phyloP scores from a whole-genome alignment of 2,888 invertebrate species.

The Coenonympha arcania region DNA sequence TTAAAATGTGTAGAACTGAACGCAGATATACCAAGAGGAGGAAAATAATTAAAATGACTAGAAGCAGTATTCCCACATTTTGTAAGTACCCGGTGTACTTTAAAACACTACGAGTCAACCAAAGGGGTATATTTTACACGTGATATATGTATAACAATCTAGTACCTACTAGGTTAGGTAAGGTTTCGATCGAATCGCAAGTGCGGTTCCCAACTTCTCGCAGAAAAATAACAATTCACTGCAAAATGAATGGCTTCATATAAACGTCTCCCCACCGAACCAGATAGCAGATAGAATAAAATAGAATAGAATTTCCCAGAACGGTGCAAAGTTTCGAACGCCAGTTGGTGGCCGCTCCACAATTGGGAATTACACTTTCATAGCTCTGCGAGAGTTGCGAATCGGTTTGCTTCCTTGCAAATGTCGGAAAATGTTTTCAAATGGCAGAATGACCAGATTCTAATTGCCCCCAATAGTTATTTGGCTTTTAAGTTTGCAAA shows the following conservation, averaged over 20 bases:
- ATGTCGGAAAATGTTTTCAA: neutral
- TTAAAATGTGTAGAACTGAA: no score
- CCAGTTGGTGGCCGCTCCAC: neutral
- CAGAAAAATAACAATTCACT: neutral
- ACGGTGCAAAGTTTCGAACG: neutral
- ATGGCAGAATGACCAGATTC: neutral
- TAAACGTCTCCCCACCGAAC: neutral
- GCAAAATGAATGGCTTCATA: conserved; percentile 4
- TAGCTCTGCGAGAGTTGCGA: neutral
- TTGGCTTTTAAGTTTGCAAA: no score
- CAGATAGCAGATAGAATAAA: conserved; percentile 1
- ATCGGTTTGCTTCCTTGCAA: neutral
- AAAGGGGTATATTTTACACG: no score
- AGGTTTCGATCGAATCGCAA: neutral
- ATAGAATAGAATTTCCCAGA: conserved; percentile 6
- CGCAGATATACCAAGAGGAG: no score
- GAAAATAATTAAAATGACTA: no score
- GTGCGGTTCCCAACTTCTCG: neutral
- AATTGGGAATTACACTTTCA: neutral
- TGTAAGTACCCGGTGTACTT: no score
- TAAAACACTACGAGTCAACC: no score
- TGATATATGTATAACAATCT: no score
- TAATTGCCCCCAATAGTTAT: no score
- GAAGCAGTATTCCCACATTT: no score
- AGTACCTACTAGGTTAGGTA: no score